Base-by-base conservation (phyloP, 2,113 vertebrate genomes). In the Seriola rivoliana region DNA sequence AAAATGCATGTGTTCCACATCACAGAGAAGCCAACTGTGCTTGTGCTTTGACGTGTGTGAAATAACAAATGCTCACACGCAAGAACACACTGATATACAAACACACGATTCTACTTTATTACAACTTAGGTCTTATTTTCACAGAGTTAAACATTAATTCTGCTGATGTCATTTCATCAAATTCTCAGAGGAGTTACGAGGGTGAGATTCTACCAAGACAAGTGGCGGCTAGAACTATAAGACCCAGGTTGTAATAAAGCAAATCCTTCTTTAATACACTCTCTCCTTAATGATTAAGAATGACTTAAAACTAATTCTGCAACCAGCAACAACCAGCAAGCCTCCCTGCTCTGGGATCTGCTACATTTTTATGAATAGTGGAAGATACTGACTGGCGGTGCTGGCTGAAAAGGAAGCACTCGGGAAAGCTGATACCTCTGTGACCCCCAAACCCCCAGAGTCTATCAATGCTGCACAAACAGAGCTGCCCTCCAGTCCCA, bases 341-440 rank as follows among this genome's bases (percentile, higher is more conserved):
- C 38, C 80, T 62, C 64, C 14, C 63, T 46, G 74, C 54, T 54
- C 77, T 5, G 48, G 78, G 75, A 75, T 65, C 66, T 67, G 64
- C 17, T 58, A 91, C 85, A 85, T 79, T 71, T 77, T 64, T 1
- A 54, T 88, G 83, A 92, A 88, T 75, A 74, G 81, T 3, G 64
- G 77, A 68, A 79, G 86, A 89, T 91, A 87, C 80, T 89, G 85
- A 89, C 85, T 88, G 84, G 85, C 88, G 82, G 71, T 62, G 69
- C 23, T 46, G 63, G 59, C 58, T 88, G 85, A 85, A 85, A 74
- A 78, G 79, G 88, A 91, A 82, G 83, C 68, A 52, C 50, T 36
- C 34, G 21, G 23, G 85, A 75, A 91, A 92, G 73, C 4, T 42
- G 85, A 92, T 80, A 84, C 64, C 78, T 58, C 55, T 5, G 3